Evolutionary conservation across 1,140 invertebrate genomes (phyloP).

Genomic region (Stegodyphus dumicola): DNA sequence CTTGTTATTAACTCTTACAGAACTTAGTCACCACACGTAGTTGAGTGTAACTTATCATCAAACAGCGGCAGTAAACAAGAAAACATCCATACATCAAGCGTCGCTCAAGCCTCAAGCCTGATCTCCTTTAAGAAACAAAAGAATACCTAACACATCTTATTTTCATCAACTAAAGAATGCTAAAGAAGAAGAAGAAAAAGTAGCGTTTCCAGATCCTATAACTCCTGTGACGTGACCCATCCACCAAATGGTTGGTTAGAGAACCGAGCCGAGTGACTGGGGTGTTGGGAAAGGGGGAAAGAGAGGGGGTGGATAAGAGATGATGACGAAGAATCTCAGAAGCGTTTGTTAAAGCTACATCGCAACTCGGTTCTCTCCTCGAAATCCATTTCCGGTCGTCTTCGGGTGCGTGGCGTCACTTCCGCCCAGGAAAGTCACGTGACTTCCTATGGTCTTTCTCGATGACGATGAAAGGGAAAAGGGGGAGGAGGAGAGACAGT

Average conservation of each 20-base stretch:
- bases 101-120: too few relatives aligned
- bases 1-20: too few relatives aligned
- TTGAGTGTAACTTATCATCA: too few relatives aligned
- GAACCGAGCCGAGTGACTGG: not conserved
- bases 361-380: conserved; percentile 26
- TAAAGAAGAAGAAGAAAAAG: too few relatives aligned
- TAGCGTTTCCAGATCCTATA: not conserved
- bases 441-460: not conserved
- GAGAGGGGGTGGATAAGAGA: conserved; percentile 4
- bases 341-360: conserved; percentile 46
- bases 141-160: too few relatives aligned
- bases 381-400: conserved; percentile 49
- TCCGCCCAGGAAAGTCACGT: conserved; percentile 47
- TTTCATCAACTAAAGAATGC: too few relatives aligned
- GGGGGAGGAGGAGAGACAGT: not conserved
- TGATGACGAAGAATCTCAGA: conserved; percentile 36
- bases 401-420: conserved; percentile 41
- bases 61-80: too few relatives aligned
- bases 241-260: conserved; percentile 20
- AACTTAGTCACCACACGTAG: too few relatives aligned
- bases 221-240: conserved; percentile 42
- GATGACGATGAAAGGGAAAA: conserved; percentile 10
- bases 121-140: too few relatives aligned
- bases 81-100: too few relatives aligned
- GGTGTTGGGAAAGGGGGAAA: not conserved